Evolutionary conservation across 2,797 vertebrate species (phyloP).

Genomic region (Kryptopterus vitreolus): DNA sequence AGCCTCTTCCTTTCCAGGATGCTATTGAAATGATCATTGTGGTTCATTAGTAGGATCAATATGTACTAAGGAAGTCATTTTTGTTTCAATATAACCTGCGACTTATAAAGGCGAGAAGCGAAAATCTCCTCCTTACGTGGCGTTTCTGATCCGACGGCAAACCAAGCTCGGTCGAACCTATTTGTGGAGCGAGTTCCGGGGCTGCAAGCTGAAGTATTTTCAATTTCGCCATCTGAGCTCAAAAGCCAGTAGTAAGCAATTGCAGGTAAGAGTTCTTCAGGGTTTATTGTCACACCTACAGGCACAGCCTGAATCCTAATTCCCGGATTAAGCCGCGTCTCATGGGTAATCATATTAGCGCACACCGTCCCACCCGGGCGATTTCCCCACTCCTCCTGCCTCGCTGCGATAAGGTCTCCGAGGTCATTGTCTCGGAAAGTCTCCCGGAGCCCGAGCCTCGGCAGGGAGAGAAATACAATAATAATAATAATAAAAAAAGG

Average conservation of each 20-base stretch:
- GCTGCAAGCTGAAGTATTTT: neutral
- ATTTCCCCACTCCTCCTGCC: neutral
- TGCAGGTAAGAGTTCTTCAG: slow-evolving; percentile 1
- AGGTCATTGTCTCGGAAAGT: neutral
- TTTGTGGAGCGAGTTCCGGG: neutral
- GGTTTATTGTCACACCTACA: slow-evolving; percentile 14
- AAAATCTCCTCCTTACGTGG: neutral
- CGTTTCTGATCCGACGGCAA: slow-evolving; percentile 13
- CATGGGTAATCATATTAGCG: slow-evolving; percentile 30
- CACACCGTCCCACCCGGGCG: neutral
- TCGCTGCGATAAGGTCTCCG: neutral
- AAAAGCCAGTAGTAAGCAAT: slow-evolving; percentile 16
- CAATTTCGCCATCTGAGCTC: slow-evolving; percentile 5
- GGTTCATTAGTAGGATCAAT: neutral
- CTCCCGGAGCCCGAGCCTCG: neutral
- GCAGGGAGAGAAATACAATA: too few relatives aligned
- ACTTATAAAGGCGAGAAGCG: neutral
- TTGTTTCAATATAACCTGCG: neutral
- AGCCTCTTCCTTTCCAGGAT: neutral
- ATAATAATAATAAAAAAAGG: too few relatives aligned
- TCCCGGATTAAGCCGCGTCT: slow-evolving; percentile 22
- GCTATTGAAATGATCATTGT: neutral
- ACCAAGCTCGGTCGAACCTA: slow-evolving; percentile 22
- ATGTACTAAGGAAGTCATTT: neutral
- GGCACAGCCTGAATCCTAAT: slow-evolving; percentile 19